Evolutionary conservation across 2,888 invertebrate species (phyloP), one percentile per base, ranked within the genome.

Genomic region (Mimas tiliae): DNA sequence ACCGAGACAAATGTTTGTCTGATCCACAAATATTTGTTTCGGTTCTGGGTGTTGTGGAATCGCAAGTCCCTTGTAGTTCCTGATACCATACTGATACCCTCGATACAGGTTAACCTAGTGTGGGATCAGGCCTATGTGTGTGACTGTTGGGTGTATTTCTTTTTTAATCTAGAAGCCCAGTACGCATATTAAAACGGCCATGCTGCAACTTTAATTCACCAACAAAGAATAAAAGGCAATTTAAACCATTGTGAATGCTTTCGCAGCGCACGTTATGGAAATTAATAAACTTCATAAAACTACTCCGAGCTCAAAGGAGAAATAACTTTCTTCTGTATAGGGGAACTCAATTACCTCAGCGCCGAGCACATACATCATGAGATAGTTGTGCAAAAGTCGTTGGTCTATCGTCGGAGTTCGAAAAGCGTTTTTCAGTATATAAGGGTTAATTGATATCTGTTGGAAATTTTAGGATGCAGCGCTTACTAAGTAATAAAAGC

Each of bases 141-240:
- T n/a, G n/a, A n/a, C n/a, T n/a, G n/a, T n/a, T n/a, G n/a, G n/a
- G n/a, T n/a, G n/a, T n/a, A n/a, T n/a, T n/a, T n/a, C n/a, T n/a
- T n/a, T n/a, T n/a, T n/a, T n/a, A n/a, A n/a, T 34, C n/a, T 16
- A 34, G 16, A 16, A 55, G 38, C 34, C 55, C n/a, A 55, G 16
- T 55, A 38, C 34, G 38, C 38, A 55, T 55, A 38, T 55, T 55
- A 38, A 38, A 55, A 55, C 7, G 42, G 34, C 45, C 45, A 64
- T 64, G 68, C 65, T 67, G 70, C 69, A 70, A 69, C 74, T 77
- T 72, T 62, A n/a, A 68, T 69, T 62, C 68, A 72, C 67, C 71
- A 77, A 69, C 68, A 69, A 64, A 63, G 66, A 66, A 55, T 11
- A 64, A 55, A 66, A 55, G 34, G 51, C 62, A 48, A 48, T 63